Conservation (phyloP, 2,888 invertebrate species). For the Oxystoma pomonae region DNA sequence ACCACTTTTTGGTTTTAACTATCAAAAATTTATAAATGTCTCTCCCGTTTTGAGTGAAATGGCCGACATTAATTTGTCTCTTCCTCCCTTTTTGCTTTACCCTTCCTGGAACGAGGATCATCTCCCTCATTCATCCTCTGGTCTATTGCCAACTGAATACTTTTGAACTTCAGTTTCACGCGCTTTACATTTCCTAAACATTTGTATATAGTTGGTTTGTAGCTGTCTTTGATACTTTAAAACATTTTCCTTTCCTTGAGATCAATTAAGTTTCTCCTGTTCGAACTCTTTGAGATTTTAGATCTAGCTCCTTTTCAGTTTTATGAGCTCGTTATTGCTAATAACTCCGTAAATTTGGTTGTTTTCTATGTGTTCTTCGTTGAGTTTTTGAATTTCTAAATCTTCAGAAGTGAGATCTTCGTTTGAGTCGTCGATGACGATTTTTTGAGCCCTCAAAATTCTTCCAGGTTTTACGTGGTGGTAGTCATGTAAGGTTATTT, state of each 20-base stretch:
- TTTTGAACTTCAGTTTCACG: no score
- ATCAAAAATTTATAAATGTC: no score
- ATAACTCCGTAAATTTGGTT: no score
- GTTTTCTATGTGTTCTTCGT: conserved; percentile 50
- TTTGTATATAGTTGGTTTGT: conserved; percentile 82
- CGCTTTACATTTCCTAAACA: conserved; percentile 74
- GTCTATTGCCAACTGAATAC: conserved; percentile 55
- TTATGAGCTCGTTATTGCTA: no score
- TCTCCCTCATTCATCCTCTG: conserved; percentile 42
- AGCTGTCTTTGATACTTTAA: conserved; percentile 78
- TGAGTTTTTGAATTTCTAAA: conserved; percentile 55
- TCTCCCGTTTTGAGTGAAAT: no score
- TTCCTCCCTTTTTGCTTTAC: no score
- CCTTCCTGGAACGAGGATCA: no score
- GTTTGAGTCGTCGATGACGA: no score
- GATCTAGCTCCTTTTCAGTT: conserved; percentile 58
- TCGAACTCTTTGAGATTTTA: conserved; percentile 65
- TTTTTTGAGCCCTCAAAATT: conserved; percentile 51
- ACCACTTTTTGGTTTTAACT: no score
- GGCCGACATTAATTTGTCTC: no score
- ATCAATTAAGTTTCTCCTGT: conserved; percentile 73
- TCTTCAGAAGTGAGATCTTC: conserved; percentile 52
- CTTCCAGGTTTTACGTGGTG: conserved; percentile 62
- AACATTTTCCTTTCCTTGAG: conserved; percentile 81
- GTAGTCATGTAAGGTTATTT: conserved; percentile 61